Base-by-base conservation (phyloP, 2,797 vertebrate species). In the Hyperoplus immaculatus region DNA sequence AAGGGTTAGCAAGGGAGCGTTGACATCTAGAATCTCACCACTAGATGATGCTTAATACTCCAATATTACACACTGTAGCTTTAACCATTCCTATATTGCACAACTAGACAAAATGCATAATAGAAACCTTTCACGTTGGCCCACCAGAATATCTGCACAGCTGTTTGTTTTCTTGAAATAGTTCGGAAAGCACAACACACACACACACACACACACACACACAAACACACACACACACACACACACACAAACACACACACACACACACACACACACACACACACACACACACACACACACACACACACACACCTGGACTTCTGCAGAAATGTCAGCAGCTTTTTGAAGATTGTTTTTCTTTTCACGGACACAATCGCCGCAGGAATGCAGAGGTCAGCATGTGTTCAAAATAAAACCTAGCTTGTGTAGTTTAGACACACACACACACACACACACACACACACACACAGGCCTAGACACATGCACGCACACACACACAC, bases 301-400 rank as follows among this genome's bases (percentile, higher is more conserved):
- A 59, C 12, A 46, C 51, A 45, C 29, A 38, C 75, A 71, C 65
- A 89, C 73, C 78, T 80, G 82, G 77, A 75, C 71, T 43, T 72
- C 54, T 70, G 62, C 75, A 68, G 63, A 78, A 79, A 83, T 73
- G 82, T 80, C 80, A 78, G 70, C 68, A 69, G 74, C 63, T 77
- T 84, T 86, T 65, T 80, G 69, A 85, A 88, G 76, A 61, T 46
- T 85, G 79, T 89, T 89, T 29, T 88, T 81, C 77, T 66, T 81
- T 88, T 84, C 77, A 54, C 75, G 80, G 87, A 85, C 77, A 76
- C 67, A 75, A 65, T 79, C 80, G 45, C 83, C 90, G 50, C 86
- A 88, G 88, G 88, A 91, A 90, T 88, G 77, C 46, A 72, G 67
- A 89, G 82, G 84, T 87, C 84, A 81, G 72, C 68, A 45, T 15